Conservation (phyloP, 2,113 vertebrate genomes). For the Aspiorhynchus laticeps region DNA sequence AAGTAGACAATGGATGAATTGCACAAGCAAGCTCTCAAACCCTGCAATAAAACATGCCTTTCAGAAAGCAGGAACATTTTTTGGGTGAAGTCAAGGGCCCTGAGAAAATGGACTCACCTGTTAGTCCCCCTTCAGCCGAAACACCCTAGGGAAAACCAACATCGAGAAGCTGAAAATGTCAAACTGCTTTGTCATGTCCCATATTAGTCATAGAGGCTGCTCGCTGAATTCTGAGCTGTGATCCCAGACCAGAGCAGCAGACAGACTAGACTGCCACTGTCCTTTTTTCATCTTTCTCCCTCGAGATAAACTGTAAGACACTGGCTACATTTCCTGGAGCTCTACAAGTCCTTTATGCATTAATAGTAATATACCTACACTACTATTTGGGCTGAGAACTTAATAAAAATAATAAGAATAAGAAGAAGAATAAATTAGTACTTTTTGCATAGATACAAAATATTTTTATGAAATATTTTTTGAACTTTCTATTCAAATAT, state of each 20-base stretch:
- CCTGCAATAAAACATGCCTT: constrained; percentile 59
- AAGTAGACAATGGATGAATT: constrained; percentile 53
- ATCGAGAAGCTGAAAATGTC: constrained; percentile 79
- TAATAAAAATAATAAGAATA: no score
- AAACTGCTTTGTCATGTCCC: constrained; percentile 78
- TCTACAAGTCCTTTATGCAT: constrained; percentile 8
- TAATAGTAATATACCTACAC: background rate
- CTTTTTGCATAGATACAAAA: no score
- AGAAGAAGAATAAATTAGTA: no score
- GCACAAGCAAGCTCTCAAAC: constrained; percentile 47
- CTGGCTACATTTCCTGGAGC: background rate
- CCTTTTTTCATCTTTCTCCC: background rate
- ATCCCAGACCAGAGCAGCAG: constrained; percentile 36
- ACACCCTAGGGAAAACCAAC: constrained; percentile 66
- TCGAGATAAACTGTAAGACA: background rate
- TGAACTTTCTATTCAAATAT: no score
- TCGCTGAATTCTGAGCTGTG: constrained; percentile 38
- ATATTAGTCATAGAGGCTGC: constrained; percentile 67
- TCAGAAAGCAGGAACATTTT: constrained; percentile 19
- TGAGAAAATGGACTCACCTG: constrained; percentile 63
- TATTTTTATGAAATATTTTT: no score
- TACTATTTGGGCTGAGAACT: background rate
- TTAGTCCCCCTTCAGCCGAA: constrained; percentile 63
- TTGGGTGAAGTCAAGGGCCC: constrained; percentile 60
- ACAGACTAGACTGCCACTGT: background rate